Percentiles rank a stretch among this genome's conserved stretches.
These are phyloP conservation scores for Papilio protenor DNA, from an alignment of 2,888 invertebrate genomes.

Conservation along the genomic window DNA sequence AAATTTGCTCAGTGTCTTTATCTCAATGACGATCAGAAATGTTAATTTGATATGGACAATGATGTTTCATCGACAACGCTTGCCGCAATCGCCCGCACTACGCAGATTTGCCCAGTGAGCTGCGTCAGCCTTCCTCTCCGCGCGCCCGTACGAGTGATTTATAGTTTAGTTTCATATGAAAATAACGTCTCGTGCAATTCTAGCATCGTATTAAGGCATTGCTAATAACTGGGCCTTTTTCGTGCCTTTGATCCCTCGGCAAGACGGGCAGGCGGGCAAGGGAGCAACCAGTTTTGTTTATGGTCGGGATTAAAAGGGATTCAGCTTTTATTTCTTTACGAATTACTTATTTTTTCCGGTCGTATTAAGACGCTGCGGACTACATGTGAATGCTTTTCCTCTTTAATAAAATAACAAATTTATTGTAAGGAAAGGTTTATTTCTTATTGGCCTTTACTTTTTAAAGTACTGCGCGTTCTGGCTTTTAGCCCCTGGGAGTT, in stretches of 20 bases:
- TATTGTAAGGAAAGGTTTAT: constrained; percentile 31
- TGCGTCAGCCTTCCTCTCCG: constrained; percentile 51
- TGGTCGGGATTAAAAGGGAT: constrained; percentile 67
- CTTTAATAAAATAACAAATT: constrained; percentile 33
- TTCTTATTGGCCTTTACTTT: constrained; percentile 11
- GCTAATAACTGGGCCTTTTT: constrained; percentile 51
- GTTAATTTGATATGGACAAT: not conserved
- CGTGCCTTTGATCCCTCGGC: constrained; percentile 59
- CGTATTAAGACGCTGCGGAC: constrained; percentile 30
- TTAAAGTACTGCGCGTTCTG: not conserved
- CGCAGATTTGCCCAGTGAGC: constrained; percentile 49
- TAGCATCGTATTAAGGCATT: constrained; percentile 61
- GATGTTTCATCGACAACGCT: constrained; percentile 10
- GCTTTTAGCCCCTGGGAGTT: not conserved
- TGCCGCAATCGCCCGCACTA: constrained; percentile 6
- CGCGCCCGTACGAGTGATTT: constrained; percentile 62
- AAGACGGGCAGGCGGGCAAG: constrained; percentile 10
- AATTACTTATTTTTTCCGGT: constrained; percentile 44
- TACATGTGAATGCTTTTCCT: constrained; percentile 12
- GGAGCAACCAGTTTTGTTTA: constrained; percentile 66
- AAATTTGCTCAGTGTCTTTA: not conserved
- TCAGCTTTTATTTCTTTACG: constrained; percentile 54
- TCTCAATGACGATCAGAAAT: not conserved
- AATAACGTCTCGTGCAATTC: constrained; percentile 60
- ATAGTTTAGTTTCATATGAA: constrained; percentile 69